Evolutionary conservation across 2,113 vertebrate species (phyloP), one percentile per base, ranked within the genome.

Genomic region (Rhinichthys klamathensis): DNA sequence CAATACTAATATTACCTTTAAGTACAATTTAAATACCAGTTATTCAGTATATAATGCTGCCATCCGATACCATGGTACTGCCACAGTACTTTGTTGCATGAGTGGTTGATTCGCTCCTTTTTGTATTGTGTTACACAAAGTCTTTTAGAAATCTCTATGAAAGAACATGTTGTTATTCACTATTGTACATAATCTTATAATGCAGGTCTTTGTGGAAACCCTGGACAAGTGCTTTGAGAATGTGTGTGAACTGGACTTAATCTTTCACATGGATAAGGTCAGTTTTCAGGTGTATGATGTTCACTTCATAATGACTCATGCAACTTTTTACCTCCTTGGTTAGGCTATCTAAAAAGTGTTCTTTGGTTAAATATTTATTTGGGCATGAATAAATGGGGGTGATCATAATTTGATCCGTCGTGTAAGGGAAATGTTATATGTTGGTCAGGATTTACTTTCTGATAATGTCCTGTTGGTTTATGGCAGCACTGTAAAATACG

Each of bases 221-320:
- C 90, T 99, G 93, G 97, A 99, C 91, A 99, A 99, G 90, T 98
- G 97, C 92, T 99, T 99, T 80, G 97, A 99, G 91, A 99, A 98
- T 0, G 97, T 98, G 73, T 98, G 97, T 87, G 97, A 99, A 2
- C 92, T 98, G 92, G 97, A 99, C 90, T 96, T 99, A 89, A 98
- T 98, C 90, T 99, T 99, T 88, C 97, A 99, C 91, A 97, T 99
- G 97, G 98, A 98, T 91, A 99, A 98, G 96, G 98, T 97, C 79
- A 85, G 87, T 84, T 38, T 51, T 58, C 90, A 65, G 8, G 54
- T 56, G 18, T 56, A 23, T 23, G 18, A 56, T 23, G 65, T 35
- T 69, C 7, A 18, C 35, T 35, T 69, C 16, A 69, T 38, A 21
- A 69, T 35, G 7, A 35, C 30, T 18, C 0, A 0, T 61, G 12